Evolutionary conservation across 2,113 vertebrate genomes (phyloP).

Genomic region (Oxyruncus cristatus): DNA sequence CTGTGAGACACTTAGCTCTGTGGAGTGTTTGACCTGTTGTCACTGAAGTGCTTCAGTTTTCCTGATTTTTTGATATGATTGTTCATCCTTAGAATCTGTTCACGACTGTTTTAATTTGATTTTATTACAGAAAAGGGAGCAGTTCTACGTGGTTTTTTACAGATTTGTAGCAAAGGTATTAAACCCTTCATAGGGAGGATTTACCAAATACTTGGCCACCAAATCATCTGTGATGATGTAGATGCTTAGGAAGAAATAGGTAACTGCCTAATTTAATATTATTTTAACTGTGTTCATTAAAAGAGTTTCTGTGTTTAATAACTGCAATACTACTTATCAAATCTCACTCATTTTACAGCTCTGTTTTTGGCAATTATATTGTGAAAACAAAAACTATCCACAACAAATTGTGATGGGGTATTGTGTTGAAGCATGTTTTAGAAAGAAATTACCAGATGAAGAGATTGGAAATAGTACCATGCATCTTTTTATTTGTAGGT

Average conservation of each 20-base stretch:
- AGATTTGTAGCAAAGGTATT: not conserved
- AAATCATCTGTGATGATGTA: not conserved
- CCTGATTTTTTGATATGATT: not conserved
- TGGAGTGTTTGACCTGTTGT: not conserved
- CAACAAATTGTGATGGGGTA: not conserved
- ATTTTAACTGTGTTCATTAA: not conserved
- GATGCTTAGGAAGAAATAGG: not conserved
- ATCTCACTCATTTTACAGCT: not conserved
- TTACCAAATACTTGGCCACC: not conserved
- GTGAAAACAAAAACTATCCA: not conserved
- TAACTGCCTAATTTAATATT: not conserved
- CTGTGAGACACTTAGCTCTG: not conserved
- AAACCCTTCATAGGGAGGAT: not conserved
- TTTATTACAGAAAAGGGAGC: not conserved
- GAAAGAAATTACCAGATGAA: not conserved
- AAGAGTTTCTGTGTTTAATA: not conserved
- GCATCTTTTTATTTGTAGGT: not conserved
- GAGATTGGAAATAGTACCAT: not conserved
- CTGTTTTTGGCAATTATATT: not conserved
- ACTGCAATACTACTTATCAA: not conserved
- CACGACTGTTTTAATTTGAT: not conserved
- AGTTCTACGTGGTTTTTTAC: not conserved
- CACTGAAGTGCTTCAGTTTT: not conserved
- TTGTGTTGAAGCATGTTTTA: not conserved
- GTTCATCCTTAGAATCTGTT: not conserved